Conservation (phyloP, 2,888 invertebrate species). For the Nephrotoma guestfalica region DNA sequence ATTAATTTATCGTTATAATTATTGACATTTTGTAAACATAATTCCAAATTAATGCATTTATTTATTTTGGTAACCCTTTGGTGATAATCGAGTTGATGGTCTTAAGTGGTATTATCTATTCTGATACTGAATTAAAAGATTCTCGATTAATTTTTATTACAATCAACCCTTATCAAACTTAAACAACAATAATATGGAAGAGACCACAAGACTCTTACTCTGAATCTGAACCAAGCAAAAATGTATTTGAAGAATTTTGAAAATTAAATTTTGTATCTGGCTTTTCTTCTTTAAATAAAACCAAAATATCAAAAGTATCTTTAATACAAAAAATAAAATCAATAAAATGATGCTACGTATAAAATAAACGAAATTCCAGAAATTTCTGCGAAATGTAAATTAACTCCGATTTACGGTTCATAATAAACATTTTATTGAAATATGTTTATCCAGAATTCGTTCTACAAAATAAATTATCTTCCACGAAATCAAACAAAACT, state of each 20-base stretch:
- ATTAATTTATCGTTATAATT: too few relatives aligned
- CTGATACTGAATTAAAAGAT: neutral
- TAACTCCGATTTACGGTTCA: neutral
- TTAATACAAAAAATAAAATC: neutral
- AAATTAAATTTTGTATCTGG: neutral
- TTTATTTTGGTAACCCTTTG: too few relatives aligned
- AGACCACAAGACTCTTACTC: neutral
- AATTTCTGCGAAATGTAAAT: neutral
- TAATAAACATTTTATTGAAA: neutral
- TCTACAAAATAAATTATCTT: neutral
- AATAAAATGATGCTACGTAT: neutral
- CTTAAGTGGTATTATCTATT: neutral
- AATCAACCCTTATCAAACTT: neutral
- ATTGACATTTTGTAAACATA: too few relatives aligned
- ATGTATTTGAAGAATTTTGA: neutral
- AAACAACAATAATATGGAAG: neutral
- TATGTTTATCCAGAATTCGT: neutral
- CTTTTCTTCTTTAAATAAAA: neutral
- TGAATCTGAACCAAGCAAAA: neutral
- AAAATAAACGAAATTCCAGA: neutral
- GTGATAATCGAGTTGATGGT: too few relatives aligned
- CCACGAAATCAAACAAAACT: neutral
- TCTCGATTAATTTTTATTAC: neutral
- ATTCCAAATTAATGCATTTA: too few relatives aligned
- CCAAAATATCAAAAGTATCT: neutral